phyloP scores from a whole-genome alignment of 2,888 invertebrate genomes.

The Drosophila incognita region DNA sequence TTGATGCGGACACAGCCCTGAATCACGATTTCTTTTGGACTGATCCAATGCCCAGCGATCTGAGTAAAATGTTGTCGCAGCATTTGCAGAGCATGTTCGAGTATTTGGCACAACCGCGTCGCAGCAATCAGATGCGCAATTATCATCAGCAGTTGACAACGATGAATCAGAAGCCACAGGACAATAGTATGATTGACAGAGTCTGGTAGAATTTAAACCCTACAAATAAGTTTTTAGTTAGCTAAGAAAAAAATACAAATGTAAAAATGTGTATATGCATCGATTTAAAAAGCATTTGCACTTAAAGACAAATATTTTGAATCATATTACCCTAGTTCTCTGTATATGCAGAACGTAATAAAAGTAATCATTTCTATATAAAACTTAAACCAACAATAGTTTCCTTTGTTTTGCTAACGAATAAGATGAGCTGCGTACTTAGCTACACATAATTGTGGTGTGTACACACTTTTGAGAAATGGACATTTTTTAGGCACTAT shows the following conservation, averaged over 20 bases:
- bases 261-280: conserved; percentile 19
- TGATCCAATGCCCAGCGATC: conserved; percentile 97
- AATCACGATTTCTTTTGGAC: conserved; percentile 99
- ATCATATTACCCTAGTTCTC: not conserved
- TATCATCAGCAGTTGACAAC: conserved; percentile 88
- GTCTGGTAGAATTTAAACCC: conserved; percentile 88
- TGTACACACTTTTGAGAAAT: conserved; percentile 33
- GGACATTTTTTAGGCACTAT: conserved; percentile 39
- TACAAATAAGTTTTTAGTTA: conserved; percentile 13
- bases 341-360: not conserved
- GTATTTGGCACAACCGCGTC: conserved; percentile 91
- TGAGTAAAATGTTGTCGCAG: conserved; percentile 96
- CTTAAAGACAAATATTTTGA: conserved; percentile 3
- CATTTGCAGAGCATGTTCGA: conserved; percentile 98
- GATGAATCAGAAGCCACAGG: conserved; percentile 87
- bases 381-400: not conserved
- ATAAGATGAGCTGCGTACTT: conserved; percentile 7
- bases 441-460: not conserved
- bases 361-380: conserved; percentile 19
- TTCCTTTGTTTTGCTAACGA: not conserved
- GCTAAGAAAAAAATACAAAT: conserved; percentile 18
- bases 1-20: conserved; percentile 95
- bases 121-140: conserved; percentile 89
- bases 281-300: not conserved
- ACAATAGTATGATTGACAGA: conserved; percentile 93